Percentiles rank a stretch among this genome's conserved stretches.
Evolutionary conservation across 2,113 vertebrate genomes (phyloP).

Genomic region (Sclerurus mexicanus): DNA sequence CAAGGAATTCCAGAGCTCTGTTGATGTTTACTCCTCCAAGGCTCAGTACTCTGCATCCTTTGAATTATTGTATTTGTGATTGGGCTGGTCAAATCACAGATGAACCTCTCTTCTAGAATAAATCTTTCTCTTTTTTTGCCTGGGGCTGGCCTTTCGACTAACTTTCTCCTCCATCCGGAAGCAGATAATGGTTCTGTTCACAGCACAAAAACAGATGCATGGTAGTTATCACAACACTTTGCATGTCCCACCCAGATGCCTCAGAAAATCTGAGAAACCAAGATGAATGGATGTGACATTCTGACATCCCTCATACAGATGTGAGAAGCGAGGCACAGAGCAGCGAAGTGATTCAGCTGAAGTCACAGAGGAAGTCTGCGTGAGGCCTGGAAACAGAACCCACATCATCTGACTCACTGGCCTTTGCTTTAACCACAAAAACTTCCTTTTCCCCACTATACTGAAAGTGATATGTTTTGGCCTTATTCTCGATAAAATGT

Average conservation of each 20-base stretch:
- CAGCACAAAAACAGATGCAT: conserved; percentile 53
- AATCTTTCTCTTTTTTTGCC: not conserved
- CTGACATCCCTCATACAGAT: conserved; percentile 57
- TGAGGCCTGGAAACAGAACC: conserved; percentile 60
- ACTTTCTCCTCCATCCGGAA: not conserved
- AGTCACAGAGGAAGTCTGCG: conserved; percentile 31
- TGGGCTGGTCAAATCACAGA: not conserved
- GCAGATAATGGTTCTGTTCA: conserved; percentile 46
- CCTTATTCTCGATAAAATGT: conserved; percentile 44
- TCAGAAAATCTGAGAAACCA: conserved; percentile 35
- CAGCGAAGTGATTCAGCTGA: not conserved
- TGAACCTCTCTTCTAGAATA: not conserved
- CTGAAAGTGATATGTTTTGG: conserved; percentile 62
- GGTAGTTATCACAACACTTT: conserved; percentile 43
- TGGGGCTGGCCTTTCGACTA: not conserved
- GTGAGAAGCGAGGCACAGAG: conserved; percentile 41
- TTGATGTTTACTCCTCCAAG: conserved; percentile 23
- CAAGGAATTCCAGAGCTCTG: conserved; percentile 45
- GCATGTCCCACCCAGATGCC: conserved; percentile 62
- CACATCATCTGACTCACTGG: conserved; percentile 62
- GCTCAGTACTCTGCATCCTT: conserved; percentile 11
- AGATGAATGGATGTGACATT: conserved; percentile 54
- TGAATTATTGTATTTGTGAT: conserved; percentile 26
- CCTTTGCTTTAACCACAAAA: conserved; percentile 66
- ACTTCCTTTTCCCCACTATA: conserved; percentile 47